phyloP scores from a whole-genome alignment of 2,888 invertebrate species.

The Philhelius pedissequus region DNA sequence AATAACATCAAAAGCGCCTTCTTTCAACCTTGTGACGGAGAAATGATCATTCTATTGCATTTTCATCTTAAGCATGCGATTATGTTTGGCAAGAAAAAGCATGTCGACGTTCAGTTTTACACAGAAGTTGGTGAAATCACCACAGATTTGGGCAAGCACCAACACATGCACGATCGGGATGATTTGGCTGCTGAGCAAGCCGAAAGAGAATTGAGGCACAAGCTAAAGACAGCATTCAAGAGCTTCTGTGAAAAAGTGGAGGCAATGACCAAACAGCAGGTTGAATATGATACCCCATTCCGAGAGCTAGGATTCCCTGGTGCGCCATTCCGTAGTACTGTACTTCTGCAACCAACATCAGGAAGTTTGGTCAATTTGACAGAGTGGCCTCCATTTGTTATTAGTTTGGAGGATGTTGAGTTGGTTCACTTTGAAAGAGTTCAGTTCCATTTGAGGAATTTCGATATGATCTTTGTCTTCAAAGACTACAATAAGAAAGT shows the following conservation, averaged over 20 bases:
- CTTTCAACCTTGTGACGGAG: slow-evolving; percentile 99
- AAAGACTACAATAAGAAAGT: slow-evolving; percentile 97
- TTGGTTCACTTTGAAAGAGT: slow-evolving; percentile 99
- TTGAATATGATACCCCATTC: slow-evolving; percentile 99
- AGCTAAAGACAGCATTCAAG: slow-evolving; percentile 98
- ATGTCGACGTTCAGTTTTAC: slow-evolving; percentile 99
- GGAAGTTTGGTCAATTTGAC: slow-evolving; percentile 98
- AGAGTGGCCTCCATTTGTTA: slow-evolving; percentile 99
- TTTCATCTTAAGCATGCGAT: slow-evolving; percentile 99
- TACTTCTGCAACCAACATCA: slow-evolving; percentile 97
- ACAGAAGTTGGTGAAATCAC: slow-evolving; percentile 99
- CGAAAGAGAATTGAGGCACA: slow-evolving; percentile 96
- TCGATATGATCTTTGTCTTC: slow-evolving; percentile 99
- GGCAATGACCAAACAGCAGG: slow-evolving; percentile 95
- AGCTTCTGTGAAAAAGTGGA: slow-evolving; percentile 99
- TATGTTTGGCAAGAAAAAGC: slow-evolving; percentile 99
- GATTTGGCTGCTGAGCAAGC: slow-evolving; percentile 99
- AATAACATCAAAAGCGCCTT: slow-evolving; percentile 99
- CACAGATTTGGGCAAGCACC: slow-evolving; percentile 99
- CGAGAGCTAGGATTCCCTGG: slow-evolving; percentile 98
- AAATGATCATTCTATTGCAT: slow-evolving; percentile 99
- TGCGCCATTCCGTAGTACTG: slow-evolving; percentile 97
- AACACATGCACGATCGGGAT: slow-evolving; percentile 99
- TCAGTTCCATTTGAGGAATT: slow-evolving; percentile 98
- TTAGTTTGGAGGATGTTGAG: slow-evolving; percentile 98